Conservation (phyloP, 2,888 invertebrate species). For the Tiphia femorata region DNA sequence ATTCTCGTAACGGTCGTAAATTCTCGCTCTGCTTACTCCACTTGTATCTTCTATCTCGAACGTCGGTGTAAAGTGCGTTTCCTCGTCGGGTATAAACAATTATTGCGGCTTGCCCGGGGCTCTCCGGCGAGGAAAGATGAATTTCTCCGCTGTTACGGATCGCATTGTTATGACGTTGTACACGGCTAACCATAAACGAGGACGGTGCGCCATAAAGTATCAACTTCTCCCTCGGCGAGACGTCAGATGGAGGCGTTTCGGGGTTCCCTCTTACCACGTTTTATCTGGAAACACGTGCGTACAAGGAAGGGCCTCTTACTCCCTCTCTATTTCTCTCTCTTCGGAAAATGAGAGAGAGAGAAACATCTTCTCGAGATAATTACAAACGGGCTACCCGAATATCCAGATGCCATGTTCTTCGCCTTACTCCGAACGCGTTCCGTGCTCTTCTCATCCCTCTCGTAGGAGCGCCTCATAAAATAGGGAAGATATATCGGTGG, state of each 20-base stretch:
- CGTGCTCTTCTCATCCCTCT: not conserved
- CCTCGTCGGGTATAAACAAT: conserved; percentile 31
- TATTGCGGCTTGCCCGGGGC: conserved; percentile 34
- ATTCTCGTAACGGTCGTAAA: too few relatives aligned
- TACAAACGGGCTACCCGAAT: conserved; percentile 26
- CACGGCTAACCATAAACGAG: conserved; percentile 40
- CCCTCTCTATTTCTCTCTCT: too few relatives aligned
- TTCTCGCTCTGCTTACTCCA: too few relatives aligned
- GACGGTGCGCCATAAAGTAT: conserved; percentile 37
- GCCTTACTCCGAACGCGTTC: not conserved
- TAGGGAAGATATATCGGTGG: conserved; percentile 42
- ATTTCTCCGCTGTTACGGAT: conserved; percentile 40
- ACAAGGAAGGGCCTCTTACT: conserved; percentile 7
- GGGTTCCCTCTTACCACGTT: conserved; percentile 15
- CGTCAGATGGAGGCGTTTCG: not conserved
- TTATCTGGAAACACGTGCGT: conserved; percentile 23
- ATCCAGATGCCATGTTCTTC: conserved; percentile 1
- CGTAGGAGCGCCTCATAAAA: conserved; percentile 38
- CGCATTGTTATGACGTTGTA: conserved; percentile 40
- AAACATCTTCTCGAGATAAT: conserved; percentile 27
- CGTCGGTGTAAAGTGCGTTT: not conserved
- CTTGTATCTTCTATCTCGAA: not conserved
- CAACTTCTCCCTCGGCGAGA: conserved; percentile 9
- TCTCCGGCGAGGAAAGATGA: conserved; percentile 36
- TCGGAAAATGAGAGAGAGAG: conserved; percentile 16